Conservation (phyloP, 2,888 invertebrate species). For the Deilephila elpenor region DNA sequence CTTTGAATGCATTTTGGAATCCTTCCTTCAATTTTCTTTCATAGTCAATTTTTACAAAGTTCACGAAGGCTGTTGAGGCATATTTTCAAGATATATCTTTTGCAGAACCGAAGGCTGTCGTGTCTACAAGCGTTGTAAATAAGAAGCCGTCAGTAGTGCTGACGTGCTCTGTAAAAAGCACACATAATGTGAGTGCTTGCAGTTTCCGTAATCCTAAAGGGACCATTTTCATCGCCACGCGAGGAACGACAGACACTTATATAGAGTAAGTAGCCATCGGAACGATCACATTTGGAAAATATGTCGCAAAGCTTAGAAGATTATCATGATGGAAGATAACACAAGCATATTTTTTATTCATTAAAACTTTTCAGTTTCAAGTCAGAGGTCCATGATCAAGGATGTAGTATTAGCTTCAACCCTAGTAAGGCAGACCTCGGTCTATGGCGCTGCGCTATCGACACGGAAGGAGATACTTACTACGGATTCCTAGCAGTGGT, state of each 20-base stretch:
- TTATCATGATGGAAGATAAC: too few species aligned
- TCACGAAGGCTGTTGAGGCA: too few species aligned
- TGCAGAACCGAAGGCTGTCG: constrained; percentile 56
- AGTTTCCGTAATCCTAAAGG: constrained; percentile 68
- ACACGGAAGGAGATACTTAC: constrained; percentile 57
- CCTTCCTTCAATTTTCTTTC: too few species aligned
- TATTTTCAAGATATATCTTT: constrained; percentile 22
- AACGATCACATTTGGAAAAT: background rate
- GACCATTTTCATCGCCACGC: constrained; percentile 58
- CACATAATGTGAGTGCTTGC: constrained; percentile 55
- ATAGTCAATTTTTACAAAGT: too few species aligned
- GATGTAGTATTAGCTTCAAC: constrained; percentile 65
- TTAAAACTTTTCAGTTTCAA: constrained; percentile 49
- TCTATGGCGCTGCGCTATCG: constrained; percentile 72
- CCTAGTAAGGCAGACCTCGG: constrained; percentile 58
- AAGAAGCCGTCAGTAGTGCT: constrained; percentile 53
- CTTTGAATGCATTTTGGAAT: too few species aligned
- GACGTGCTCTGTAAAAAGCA: constrained; percentile 57
- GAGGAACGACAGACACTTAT: constrained; percentile 58
- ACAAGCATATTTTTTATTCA: background rate
- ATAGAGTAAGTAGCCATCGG: constrained; percentile 48
- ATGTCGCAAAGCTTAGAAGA: too few species aligned
- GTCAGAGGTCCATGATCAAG: constrained; percentile 49
- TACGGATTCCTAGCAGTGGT: constrained; percentile 67
- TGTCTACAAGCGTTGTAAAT: constrained; percentile 52